These are phyloP conservation scores for Erpetoichthys calabaricus DNA, from an alignment of 2,797 vertebrate species.

Conservation along the genomic window DNA sequence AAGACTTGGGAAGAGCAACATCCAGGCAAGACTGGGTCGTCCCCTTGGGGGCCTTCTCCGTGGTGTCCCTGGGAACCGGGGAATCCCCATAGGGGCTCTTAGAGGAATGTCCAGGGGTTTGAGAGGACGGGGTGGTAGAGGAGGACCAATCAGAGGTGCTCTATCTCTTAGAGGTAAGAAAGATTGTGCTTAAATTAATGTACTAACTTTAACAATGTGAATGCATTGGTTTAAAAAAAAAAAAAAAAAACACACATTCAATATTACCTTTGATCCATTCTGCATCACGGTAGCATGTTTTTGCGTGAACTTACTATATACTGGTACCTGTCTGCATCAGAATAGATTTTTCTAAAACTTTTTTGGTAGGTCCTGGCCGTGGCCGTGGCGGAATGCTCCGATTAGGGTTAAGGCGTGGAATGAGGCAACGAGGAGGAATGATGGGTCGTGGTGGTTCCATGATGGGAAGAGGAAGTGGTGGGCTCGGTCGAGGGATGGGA, in stretches of 20 bases:
- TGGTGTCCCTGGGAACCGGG: slow-evolving; percentile 56
- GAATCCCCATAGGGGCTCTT: slow-evolving; percentile 51
- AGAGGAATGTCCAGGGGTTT: slow-evolving; percentile 66
- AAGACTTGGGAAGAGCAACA: slow-evolving; percentile 90
- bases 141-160: slow-evolving; percentile 63
- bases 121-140: slow-evolving; percentile 62
- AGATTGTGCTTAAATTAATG: not conserved
- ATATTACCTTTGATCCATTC: no score
- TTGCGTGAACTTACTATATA: not conserved
- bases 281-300: no score
- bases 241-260: not conserved
- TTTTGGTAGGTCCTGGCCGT: slow-evolving; percentile 20
- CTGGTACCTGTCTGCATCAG: not conserved
- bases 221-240: no score
- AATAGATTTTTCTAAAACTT: not conserved
- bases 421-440: slow-evolving; percentile 58
- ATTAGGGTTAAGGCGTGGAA: slow-evolving; percentile 62
- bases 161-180: slow-evolving; percentile 70
- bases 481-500: slow-evolving; percentile 54
- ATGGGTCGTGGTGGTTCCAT: slow-evolving; percentile 56
- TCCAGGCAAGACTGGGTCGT: slow-evolving; percentile 84
- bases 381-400: slow-evolving; percentile 63
- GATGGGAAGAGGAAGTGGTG: slow-evolving; percentile 49
- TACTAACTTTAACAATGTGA: not conserved
- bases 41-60: slow-evolving; percentile 64